phyloP scores from a whole-genome alignment of 1,140 invertebrate genomes.

The Caenorhabditis remanei region DNA sequence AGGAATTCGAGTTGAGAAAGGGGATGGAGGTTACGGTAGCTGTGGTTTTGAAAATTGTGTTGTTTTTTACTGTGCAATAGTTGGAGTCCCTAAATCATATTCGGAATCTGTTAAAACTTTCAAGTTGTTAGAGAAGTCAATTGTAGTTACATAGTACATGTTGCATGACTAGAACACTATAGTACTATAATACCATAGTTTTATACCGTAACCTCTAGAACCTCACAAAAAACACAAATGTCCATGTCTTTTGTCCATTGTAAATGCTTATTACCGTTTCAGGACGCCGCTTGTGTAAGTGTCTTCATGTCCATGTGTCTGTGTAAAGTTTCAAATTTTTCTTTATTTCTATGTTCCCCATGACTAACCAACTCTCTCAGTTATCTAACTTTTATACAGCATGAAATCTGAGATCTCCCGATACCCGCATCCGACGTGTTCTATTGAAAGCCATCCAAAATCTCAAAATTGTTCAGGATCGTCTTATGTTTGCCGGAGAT shows the following conservation, averaged over 20 bases:
- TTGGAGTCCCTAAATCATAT: no score
- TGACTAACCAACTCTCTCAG: slow-evolving; percentile 32
- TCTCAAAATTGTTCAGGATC: slow-evolving; percentile 72
- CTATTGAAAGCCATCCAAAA: neutral
- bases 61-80: no score
- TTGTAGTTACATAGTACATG: neutral
- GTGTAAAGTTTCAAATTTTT: slow-evolving; percentile 65
- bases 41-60: neutral
- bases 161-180: no score
- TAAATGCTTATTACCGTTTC: slow-evolving; percentile 59
- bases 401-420: neutral
- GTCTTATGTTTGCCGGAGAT: slow-evolving; percentile 74
- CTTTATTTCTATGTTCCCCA: neutral
- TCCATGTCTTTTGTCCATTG: slow-evolving; percentile 20
- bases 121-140: no score
- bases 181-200: no score
- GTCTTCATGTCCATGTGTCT: slow-evolving; percentile 62
- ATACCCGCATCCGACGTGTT: neutral
- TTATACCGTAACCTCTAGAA: slow-evolving; percentile 3
- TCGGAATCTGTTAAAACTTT: no score
- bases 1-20: neutral
- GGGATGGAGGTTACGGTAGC: slow-evolving; percentile 12
- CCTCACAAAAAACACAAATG: neutral
- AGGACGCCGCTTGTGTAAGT: slow-evolving; percentile 71
- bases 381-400: neutral